Conservation (phyloP, 2,888 invertebrate species). For the Emmelina monodactyla region DNA sequence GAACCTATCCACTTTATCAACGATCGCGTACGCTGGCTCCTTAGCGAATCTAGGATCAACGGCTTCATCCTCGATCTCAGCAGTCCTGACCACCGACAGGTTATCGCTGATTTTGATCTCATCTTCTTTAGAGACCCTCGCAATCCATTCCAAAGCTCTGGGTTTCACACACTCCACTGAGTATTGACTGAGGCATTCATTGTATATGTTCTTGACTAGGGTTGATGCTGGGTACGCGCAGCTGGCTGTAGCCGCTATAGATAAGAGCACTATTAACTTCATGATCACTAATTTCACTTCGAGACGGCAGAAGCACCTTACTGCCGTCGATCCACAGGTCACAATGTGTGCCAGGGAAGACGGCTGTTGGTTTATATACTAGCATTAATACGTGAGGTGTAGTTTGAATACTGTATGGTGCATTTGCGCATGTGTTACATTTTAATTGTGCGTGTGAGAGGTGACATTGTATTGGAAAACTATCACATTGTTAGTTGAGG, state of each 20-base stretch:
- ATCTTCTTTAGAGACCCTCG: conserved; percentile 70
- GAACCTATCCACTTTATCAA: conserved; percentile 78
- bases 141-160: conserved; percentile 78
- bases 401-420: conserved; percentile 34
- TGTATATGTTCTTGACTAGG: conserved; percentile 71
- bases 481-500: conserved; percentile 29
- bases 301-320: conserved; percentile 48
- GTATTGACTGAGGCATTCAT: conserved; percentile 72
- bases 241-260: conserved; percentile 37
- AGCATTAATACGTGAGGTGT: conserved; percentile 64
- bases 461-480: conserved; percentile 44
- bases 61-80: conserved; percentile 41
- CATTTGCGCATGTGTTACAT: conserved; percentile 33
- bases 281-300: conserved; percentile 30
- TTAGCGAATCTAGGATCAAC: conserved; percentile 58
- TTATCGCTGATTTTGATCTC: conserved; percentile 80
- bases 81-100: conserved; percentile 73
- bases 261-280: conserved; percentile 48
- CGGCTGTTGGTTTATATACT: conserved; percentile 64
- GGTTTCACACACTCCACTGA: conserved; percentile 79
- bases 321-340: conserved; percentile 46
- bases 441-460: conserved; percentile 38
- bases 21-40: conserved; percentile 66
- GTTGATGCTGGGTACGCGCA: conserved; percentile 66
- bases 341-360: conserved; percentile 59